Evolutionary conservation across 2,888 invertebrate species (phyloP), one percentile per base, ranked within the genome.

Genomic region (Theristus sp.): DNA sequence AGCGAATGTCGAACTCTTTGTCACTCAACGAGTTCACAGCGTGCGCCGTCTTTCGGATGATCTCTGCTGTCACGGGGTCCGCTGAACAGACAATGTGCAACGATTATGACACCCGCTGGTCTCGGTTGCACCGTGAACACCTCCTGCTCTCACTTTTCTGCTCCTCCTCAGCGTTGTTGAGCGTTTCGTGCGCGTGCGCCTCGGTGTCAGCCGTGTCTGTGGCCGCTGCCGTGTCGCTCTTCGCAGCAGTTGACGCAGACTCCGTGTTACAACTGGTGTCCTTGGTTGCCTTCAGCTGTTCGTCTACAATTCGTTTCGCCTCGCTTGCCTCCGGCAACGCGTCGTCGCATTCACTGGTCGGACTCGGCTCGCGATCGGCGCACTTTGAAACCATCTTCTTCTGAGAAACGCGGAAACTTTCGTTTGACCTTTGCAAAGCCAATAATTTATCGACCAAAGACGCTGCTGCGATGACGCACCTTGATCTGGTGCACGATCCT

Each of bases 1-100:
- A 98, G 64, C 91, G 83, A 65, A 98, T 87, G 75, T 90, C 91
- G 76, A 96, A 94, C 76, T 93, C 93, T 0, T 88, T 85, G 67
- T 93, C 91, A 75, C 89, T 88, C 6, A 96, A 81, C 0, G 94
- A 96, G 0, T 89, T 89, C 2, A 96, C 93, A 28, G 89, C 87
- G 10, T 83, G 80, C 10, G 91, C 88, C 1, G 96, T 94, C 63
- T 86, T 84, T 66, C 13, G 3, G 13, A 49, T 46, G 46, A 52
- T 28, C 46, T 52, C 52, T 10, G 22, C 30, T 6, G 56, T 56
- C 24, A 31, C 47, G 2, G 25, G n/a, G 24, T 31, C 57, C 27
- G n/a, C 57, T 60, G 56, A 2, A 60, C 30, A 17, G 2, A 49
- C n/a, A 10, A 38, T 38, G n/a, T n/a, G n/a, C n/a, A n/a, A n/a